These are phyloP conservation scores for Chaenodraco wilsoni DNA, from an alignment of 2,797 vertebrate genomes.

Conservation along the genomic window DNA sequence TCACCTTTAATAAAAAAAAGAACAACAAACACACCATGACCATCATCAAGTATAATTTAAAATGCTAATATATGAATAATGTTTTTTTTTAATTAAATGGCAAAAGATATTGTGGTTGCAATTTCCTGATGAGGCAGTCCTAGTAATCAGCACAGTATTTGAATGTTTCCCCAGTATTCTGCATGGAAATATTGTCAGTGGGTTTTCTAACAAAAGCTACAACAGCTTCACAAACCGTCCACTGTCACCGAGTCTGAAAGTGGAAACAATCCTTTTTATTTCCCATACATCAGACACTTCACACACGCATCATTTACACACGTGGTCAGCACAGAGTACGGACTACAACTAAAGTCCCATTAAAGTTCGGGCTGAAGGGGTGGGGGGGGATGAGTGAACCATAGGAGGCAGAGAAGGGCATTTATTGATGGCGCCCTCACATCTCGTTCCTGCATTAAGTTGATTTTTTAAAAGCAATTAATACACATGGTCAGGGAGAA, in stretches of 20 bases:
- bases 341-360: slow-evolving; percentile 83
- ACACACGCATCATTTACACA: slow-evolving; percentile 32
- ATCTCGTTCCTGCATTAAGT: slow-evolving; percentile 98
- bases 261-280: slow-evolving; percentile 37
- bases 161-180: background rate
- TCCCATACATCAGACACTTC: slow-evolving; percentile 31
- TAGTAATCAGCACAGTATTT: slow-evolving; percentile 4
- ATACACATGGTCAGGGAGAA: slow-evolving; percentile 98
- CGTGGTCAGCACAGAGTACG: slow-evolving; percentile 57
- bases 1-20: too few species aligned
- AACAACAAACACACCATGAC: too few species aligned
- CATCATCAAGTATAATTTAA: too few species aligned
- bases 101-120: too few species aligned
- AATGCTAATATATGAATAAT: too few species aligned
- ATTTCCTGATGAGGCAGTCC: too few species aligned
- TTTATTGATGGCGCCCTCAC: slow-evolving; percentile 98
- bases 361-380: slow-evolving; percentile 80
- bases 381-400: slow-evolving; percentile 64
- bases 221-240: slow-evolving; percentile 21
- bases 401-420: slow-evolving; percentile 85
- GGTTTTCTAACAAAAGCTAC: slow-evolving; percentile 19
- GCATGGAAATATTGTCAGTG: slow-evolving; percentile 3
- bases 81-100: too few species aligned
- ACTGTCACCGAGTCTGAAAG: slow-evolving; percentile 27
- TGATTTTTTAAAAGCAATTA: slow-evolving; percentile 99